These are phyloP conservation scores for Drosophila pruinosa DNA, from an alignment of 1,140 invertebrate genomes.

Conservation along the genomic window DNA sequence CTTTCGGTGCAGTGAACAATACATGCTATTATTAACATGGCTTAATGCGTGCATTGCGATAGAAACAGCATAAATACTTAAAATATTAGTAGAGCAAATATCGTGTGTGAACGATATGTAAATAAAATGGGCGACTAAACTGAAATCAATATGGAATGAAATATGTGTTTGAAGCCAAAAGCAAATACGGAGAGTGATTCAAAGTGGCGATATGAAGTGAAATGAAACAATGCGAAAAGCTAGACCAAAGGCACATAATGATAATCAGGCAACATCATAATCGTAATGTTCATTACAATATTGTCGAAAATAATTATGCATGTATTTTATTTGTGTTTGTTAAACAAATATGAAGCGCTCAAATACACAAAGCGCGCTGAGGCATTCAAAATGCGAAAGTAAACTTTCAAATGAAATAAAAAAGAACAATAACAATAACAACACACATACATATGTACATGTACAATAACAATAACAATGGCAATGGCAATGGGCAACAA, in stretches of 20 bases:
- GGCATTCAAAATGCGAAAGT: conserved; percentile 79
- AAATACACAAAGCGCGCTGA: conserved; percentile 68
- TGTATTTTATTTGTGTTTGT: conserved; percentile 82
- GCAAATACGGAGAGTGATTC: conserved; percentile 23
- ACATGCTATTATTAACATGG: neutral
- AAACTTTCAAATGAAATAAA: conserved; percentile 80
- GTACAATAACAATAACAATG: conserved; percentile 34
- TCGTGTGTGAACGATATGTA: neutral
- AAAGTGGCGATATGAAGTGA: conserved; percentile 35
- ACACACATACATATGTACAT: conserved; percentile 2
- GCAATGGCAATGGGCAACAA: conserved; percentile 43
- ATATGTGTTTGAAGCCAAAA: neutral
- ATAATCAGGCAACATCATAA: conserved; percentile 73
- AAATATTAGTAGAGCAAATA: conserved; percentile 5
- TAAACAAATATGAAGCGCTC: conserved; percentile 66
- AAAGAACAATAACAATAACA: conserved; percentile 48
- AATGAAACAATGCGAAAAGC: conserved; percentile 56
- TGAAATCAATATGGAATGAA: neutral
- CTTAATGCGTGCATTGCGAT: neutral
- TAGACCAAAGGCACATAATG: conserved; percentile 53
- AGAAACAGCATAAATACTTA: neutral
- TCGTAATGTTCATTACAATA: conserved; percentile 72
- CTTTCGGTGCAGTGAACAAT: neutral
- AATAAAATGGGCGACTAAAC: conserved; percentile 2
- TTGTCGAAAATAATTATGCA: conserved; percentile 82